Evolutionary conservation across 2,113 vertebrate species (phyloP).

Genomic region (Myodes glareolus): DNA sequence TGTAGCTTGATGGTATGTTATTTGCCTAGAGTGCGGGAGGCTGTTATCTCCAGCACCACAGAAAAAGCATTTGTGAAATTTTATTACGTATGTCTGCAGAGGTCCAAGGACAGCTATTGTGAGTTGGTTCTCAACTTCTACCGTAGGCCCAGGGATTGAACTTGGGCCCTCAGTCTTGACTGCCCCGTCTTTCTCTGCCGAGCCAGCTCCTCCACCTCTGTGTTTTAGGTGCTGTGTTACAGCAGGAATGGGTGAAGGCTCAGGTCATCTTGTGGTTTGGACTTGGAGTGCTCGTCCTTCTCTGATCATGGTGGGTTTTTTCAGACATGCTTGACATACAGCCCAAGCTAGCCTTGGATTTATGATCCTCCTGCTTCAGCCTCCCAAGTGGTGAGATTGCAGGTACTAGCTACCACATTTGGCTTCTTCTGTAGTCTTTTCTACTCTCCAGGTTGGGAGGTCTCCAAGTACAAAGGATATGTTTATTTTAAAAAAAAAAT

Average conservation of each 20-base stretch:
- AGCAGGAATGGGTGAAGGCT: neutral
- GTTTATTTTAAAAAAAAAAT: neutral
- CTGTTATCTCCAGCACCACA: neutral
- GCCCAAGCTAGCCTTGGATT: neutral
- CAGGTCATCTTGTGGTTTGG: neutral
- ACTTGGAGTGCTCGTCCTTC: neutral
- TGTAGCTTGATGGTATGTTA: fast-evolving
- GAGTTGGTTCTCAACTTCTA: neutral
- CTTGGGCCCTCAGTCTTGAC: neutral
- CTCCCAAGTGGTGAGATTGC: neutral
- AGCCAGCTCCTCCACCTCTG: too few relatives aligned
- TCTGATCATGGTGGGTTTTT: neutral
- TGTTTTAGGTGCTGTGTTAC: neutral
- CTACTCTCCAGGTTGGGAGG: neutral
- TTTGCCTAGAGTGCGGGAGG: neutral
- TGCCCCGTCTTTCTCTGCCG: neutral
- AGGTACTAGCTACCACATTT: neutral
- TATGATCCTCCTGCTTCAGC: neutral
- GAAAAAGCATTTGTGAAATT: neutral
- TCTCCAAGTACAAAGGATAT: neutral
- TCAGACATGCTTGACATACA: neutral
- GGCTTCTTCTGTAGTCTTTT: neutral
- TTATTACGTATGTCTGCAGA: neutral
- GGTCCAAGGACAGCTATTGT: neutral
- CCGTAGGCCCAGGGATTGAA: neutral